These are phyloP conservation scores for Aphrophora alni DNA, from an alignment of 2,888 invertebrate genomes.

Conservation along the genomic window DNA sequence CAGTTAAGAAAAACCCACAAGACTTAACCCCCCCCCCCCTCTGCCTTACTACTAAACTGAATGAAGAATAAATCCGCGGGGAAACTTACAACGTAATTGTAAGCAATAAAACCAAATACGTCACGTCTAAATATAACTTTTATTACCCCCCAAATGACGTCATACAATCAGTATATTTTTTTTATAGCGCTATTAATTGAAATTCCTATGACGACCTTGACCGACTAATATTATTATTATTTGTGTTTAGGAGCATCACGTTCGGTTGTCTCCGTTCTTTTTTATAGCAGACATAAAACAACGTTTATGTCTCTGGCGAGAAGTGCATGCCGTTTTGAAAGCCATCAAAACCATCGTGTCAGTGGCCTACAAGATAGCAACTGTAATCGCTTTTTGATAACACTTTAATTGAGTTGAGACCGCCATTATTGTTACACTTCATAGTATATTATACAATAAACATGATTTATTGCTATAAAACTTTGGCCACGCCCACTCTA, in stretches of 20 bases:
- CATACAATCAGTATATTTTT: constrained; percentile 3
- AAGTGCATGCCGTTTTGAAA: background rate
- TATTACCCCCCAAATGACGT: background rate
- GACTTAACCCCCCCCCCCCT: no score
- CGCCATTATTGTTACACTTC: background rate
- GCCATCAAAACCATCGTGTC: background rate
- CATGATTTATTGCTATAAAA: background rate
- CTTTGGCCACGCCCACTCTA: background rate
- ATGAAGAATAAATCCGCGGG: background rate
- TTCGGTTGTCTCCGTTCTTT: background rate
- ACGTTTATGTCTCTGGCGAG: background rate
- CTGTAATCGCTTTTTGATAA: background rate
- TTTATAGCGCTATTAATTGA: background rate
- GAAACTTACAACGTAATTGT: background rate
- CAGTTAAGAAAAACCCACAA: background rate
- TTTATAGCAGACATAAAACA: background rate
- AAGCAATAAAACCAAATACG: background rate
- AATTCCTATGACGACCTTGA: background rate
- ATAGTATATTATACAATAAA: background rate
- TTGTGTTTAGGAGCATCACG: background rate
- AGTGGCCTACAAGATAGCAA: background rate
- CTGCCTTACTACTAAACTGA: background rate
- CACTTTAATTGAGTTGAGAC: background rate
- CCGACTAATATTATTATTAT: background rate
- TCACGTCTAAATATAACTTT: background rate